phyloP scores from a whole-genome alignment of 1,140 invertebrate species.

The Drosophila pallidifrons region DNA sequence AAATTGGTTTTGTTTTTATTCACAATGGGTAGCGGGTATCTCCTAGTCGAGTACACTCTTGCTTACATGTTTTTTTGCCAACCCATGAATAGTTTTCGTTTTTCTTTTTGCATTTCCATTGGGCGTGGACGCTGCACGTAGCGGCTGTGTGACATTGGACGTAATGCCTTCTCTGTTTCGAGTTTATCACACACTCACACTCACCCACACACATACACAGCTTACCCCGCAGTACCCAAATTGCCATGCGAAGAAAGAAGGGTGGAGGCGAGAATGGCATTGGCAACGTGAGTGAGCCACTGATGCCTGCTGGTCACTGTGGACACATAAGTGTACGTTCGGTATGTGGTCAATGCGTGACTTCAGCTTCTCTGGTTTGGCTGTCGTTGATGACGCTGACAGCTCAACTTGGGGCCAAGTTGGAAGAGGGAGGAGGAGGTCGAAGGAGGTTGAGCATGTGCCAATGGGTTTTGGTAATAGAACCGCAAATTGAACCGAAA shows the following conservation, averaged over 20 bases:
- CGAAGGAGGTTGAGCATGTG: constrained; percentile 52
- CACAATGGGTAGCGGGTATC: too few species aligned
- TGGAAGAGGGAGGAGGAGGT: neutral
- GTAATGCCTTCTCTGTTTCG: constrained; percentile 70
- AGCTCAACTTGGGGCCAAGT: constrained; percentile 20
- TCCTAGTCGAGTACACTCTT: too few species aligned
- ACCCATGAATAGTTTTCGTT: constrained; percentile 62
- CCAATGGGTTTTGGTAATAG: constrained; percentile 68
- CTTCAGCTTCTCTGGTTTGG: neutral
- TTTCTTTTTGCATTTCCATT: constrained; percentile 30
- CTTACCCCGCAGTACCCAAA: neutral
- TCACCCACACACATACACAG: neutral
- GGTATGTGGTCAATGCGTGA: constrained; percentile 41
- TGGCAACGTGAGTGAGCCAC: constrained; percentile 41
- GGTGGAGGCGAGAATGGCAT: constrained; percentile 37
- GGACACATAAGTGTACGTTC: neutral
- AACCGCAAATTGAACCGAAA: constrained; percentile 78
- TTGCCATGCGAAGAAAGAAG: constrained; percentile 13
- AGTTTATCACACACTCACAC: constrained; percentile 44
- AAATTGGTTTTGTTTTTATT: too few species aligned
- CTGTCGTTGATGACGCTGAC: constrained; percentile 42
- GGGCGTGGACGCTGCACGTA: constrained; percentile 66
- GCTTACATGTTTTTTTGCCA: constrained; percentile 26
- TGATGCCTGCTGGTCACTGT: constrained; percentile 48
- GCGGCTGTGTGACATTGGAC: constrained; percentile 18